Evolutionary conservation across 2,888 invertebrate species (phyloP), one percentile per base, ranked within the genome.

Genomic region (Morpho helenor): DNA sequence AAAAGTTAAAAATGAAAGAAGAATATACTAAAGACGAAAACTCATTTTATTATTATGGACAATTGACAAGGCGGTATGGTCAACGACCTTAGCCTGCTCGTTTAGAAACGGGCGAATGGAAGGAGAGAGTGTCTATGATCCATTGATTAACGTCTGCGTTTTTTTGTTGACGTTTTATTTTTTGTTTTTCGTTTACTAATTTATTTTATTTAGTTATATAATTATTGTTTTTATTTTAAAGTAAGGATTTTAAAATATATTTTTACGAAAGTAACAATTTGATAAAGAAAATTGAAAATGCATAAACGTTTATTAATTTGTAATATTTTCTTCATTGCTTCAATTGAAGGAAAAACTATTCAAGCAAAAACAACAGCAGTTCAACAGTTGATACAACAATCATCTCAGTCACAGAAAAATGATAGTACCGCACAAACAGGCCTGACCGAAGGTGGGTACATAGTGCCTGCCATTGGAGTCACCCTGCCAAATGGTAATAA

Each of bases 401-500:
- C 57, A 57, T 16, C 56, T 49, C 47, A 59, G 43, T 47, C 53
- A 23, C 39, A 56, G 42, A 50, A 62, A 51, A 73, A 71, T 61
- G n/a, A 41, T 8, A 71, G 68, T 66, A 69, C 69, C 6, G 76
- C 75, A 55, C 62, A 75, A 43, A 67, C 70, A 49, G 61, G 82
- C 46, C 56, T 69, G 9, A 80, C 76, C 64, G 87, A 85, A 75
- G 86, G 82, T 62, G 87, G 83, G 51, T 65, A 73, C 8, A 56
- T 80, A 57, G 61, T 75, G 58, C 63, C 77, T 44, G 76, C 74
- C 53, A 62, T 68, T 48, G 66, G 72, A 46, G 61, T 74, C 46
- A 70, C 73, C 45, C 69, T 78, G 59, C 66, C 76, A 7, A 79
- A 77, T 55, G 73, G 73, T 59, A 78, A 76, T 59, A 67, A 70